Conservation (phyloP, 2,797 vertebrate species). For the Babyrousa celebensis region DNA sequence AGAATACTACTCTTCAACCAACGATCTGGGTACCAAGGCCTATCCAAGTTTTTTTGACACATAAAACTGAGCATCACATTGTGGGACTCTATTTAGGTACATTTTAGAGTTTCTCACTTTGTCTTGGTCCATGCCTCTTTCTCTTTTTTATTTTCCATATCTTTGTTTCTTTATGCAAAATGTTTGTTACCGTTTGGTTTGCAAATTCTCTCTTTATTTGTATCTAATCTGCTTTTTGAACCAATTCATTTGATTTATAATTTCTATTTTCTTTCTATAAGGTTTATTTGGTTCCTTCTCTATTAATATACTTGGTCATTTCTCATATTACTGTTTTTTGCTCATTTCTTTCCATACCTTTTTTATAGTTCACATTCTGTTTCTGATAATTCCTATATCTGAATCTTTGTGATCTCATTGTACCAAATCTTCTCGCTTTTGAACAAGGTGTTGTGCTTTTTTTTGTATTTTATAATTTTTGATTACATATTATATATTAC, state of each 20-base stretch:
- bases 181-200: slow-evolving; percentile 29
- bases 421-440: background rate
- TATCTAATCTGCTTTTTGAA: background rate
- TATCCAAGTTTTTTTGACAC: background rate
- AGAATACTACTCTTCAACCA: background rate
- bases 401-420: slow-evolving; percentile 30
- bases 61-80: background rate
- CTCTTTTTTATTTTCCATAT: background rate
- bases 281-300: slow-evolving; percentile 15
- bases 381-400: slow-evolving; percentile 47
- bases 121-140: background rate
- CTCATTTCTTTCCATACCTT: background rate
- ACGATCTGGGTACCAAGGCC: background rate
- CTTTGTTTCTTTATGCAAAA: slow-evolving; percentile 13
- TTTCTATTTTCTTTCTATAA: slow-evolving; percentile 32
- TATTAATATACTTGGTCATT: background rate
- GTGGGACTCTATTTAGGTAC: background rate
- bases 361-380: slow-evolving; percentile 43
- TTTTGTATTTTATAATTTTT: slow-evolving; percentile 28
- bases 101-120: slow-evolving; percentile 22
- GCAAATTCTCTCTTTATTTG: slow-evolving; percentile 12
- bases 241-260: background rate
- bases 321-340: background rate
- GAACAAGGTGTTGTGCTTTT: background rate
- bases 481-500: background rate